Percentiles rank a stretch among this genome's conserved stretches.
Conservation (phyloP, 2,797 vertebrate genomes). For the Chelmon rostratus region DNA sequence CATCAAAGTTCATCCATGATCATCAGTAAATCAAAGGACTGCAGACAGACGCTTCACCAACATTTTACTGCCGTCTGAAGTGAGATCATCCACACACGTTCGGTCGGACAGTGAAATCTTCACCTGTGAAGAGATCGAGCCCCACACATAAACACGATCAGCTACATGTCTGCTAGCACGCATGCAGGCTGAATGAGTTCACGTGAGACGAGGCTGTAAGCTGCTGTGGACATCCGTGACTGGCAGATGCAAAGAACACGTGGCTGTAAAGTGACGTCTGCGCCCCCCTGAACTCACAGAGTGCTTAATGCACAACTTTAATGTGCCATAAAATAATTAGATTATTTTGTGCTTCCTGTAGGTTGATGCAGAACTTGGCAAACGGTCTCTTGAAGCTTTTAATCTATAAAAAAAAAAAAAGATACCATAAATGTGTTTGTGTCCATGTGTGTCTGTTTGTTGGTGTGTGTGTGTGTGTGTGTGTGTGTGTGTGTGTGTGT, state of each 20-base stretch:
- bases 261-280: background rate
- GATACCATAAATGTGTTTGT: constrained; percentile 11
- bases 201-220: background rate
- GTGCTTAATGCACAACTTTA: background rate
- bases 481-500: constrained; percentile 37
- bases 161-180: background rate
- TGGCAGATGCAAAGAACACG: background rate
- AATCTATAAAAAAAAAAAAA: constrained; percentile 23
- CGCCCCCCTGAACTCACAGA: background rate
- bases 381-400: constrained; percentile 19
- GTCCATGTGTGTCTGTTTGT: constrained; percentile 21
- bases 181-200: background rate
- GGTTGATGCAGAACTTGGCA: constrained; percentile 32
- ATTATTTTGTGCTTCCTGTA: constrained; percentile 6
- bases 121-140: too few relatives aligned
- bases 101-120: too few relatives aligned
- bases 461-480: constrained; percentile 34
- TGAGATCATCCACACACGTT: too few relatives aligned
- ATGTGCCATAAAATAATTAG: background rate
- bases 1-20: too few relatives aligned
- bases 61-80: background rate
- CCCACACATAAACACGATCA: too few relatives aligned
- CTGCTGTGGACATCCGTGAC: too few relatives aligned
- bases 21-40: background rate
- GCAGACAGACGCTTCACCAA: background rate